Conservation (phyloP, 1,140 invertebrate genomes). For the Halotydeus destructor region DNA sequence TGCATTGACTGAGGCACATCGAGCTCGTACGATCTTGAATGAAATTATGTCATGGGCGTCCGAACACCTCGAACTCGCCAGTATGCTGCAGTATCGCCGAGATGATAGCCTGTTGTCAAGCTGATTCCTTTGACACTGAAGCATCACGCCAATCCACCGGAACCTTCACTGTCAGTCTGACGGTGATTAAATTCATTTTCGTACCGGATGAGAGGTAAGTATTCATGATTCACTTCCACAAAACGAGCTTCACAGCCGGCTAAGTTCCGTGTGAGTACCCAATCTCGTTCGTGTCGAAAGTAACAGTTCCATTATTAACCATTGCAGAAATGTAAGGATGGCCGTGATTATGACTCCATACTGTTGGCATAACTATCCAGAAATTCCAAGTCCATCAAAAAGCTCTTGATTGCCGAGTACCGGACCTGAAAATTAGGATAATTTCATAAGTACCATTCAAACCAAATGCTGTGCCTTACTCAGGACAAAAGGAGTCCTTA, state of each 20-base stretch:
- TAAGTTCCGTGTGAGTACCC: conserved; percentile 90
- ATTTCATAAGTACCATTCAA: too few species aligned
- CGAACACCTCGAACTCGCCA: conserved; percentile 63
- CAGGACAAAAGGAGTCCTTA: conserved; percentile 57
- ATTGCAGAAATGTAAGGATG: conserved; percentile 97
- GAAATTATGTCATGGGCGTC: conserved; percentile 93
- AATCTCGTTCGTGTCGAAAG: conserved; percentile 93
- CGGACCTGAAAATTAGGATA: too few species aligned
- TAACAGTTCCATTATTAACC: conserved; percentile 86
- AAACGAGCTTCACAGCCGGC: conserved; percentile 85
- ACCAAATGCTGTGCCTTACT: conserved; percentile 25
- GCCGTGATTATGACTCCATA: conserved; percentile 95
- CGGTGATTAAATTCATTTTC: conserved; percentile 41
- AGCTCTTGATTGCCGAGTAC: conserved; percentile 90
- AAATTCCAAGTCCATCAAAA: conserved; percentile 79
- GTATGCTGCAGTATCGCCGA: conserved; percentile 87
- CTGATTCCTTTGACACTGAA: conserved; percentile 68
- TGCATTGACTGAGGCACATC: conserved; percentile 21
- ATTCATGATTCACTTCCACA: conserved; percentile 75
- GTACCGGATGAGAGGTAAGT: conserved; percentile 71
- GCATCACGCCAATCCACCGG: conserved; percentile 82
- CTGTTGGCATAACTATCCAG: conserved; percentile 98
- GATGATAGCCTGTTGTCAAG: conserved; percentile 83
- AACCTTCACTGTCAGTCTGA: conserved; percentile 62
- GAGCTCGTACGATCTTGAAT: conserved; percentile 64